Percentiles rank a stretch among this genome's conserved stretches.
phyloP scores from a whole-genome alignment of 2,113 vertebrate species.

The Elephas maximus region DNA sequence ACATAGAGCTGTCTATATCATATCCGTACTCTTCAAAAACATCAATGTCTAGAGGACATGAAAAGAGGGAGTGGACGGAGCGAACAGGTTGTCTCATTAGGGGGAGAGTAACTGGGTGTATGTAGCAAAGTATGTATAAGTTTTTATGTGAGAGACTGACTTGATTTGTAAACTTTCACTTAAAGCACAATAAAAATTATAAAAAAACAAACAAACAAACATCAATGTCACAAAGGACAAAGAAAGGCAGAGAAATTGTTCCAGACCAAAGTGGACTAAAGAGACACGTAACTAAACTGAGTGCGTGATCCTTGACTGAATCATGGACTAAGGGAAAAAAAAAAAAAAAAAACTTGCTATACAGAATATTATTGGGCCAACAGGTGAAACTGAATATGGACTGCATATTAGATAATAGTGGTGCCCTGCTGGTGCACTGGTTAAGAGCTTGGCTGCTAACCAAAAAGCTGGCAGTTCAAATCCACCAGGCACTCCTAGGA shows the following conservation, averaged over 20 bases:
- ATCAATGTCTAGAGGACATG: neutral
- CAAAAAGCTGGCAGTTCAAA: too few relatives aligned
- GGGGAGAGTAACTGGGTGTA: too few relatives aligned
- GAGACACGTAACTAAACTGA: neutral
- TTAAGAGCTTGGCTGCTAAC: too few relatives aligned
- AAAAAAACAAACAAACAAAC: neutral
- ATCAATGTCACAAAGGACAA: neutral
- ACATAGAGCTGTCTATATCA: neutral
- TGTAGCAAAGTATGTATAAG: too few relatives aligned
- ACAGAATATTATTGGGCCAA: neutral
- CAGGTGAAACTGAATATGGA: conserved; percentile 25
- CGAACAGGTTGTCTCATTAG: too few relatives aligned
- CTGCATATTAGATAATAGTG: neutral
- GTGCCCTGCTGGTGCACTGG: too few relatives aligned
- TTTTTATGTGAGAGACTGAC: too few relatives aligned
- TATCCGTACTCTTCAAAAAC: conserved; percentile 17
- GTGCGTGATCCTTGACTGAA: neutral
- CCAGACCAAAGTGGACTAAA: neutral
- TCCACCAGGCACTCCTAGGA: too few relatives aligned
- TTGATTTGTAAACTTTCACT: too few relatives aligned
- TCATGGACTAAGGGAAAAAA: neutral
- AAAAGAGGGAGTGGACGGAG: too few relatives aligned
- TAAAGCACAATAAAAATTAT: too few relatives aligned
- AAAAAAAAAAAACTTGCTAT: neutral
- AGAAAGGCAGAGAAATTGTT: conserved; percentile 6